Evolutionary conservation across 2,113 vertebrate species (phyloP).

Genomic region (Scalopus aquaticus): DNA sequence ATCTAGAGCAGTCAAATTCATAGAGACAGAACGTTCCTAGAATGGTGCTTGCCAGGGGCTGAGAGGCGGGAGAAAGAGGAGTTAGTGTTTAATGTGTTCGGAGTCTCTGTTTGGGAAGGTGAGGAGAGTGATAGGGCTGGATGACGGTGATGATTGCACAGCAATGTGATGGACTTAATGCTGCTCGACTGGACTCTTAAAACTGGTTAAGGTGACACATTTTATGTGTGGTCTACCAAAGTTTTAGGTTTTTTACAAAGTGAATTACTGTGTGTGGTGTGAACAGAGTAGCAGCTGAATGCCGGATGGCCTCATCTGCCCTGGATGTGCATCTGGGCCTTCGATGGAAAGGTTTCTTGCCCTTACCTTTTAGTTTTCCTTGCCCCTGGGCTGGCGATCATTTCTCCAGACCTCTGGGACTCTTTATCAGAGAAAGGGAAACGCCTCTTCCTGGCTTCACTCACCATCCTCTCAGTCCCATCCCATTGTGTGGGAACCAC

Average conservation of each 20-base stretch:
- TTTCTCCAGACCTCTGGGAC: neutral
- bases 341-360: neutral
- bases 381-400: accelerated
- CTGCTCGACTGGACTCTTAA: neutral
- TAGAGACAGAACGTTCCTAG: neutral
- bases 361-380: neutral
- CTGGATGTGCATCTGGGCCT: neutral
- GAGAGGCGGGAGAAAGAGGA: accelerated
- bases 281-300: neutral
- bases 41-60: neutral
- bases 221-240: neutral
- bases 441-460: neutral
- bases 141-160: too few relatives aligned
- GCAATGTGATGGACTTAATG: accelerated
- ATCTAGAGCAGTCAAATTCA: accelerated
- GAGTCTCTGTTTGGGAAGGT: neutral
- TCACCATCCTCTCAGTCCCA: neutral
- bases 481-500: neutral
- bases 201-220: neutral
- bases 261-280: neutral
- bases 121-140: neutral
- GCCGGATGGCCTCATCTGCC: neutral
- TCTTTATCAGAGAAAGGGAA: neutral
- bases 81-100: neutral
- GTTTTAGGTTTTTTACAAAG: neutral